phyloP scores from a whole-genome alignment of 2,113 vertebrate species.

The Cheirogaleus medius region DNA sequence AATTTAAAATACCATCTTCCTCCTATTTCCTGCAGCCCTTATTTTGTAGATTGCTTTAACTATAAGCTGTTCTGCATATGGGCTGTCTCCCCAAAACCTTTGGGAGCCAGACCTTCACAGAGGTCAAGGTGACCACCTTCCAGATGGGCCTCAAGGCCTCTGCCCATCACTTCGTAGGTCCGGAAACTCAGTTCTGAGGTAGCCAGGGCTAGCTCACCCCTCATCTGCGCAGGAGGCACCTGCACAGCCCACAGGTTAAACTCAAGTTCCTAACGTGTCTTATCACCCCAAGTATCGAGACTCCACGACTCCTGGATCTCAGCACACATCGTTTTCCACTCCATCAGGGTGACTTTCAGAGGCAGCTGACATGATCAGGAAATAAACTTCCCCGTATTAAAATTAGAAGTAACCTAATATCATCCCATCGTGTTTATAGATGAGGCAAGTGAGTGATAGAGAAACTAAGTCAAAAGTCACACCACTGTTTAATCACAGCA shows the following conservation, averaged over 20 bases:
- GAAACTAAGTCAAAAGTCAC: background rate
- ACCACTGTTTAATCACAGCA: background rate
- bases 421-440: background rate
- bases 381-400: background rate
- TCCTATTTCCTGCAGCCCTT: background rate
- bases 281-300: background rate
- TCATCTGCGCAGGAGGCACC: background rate
- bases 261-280: no score
- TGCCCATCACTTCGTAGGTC: background rate
- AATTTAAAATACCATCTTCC: background rate
- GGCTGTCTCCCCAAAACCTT: background rate
- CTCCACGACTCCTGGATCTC: background rate
- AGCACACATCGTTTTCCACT: background rate
- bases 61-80: background rate
- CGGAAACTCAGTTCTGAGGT: background rate
- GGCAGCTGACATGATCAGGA: background rate
- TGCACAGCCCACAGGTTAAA: no score
- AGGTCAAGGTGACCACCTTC: no score
- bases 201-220: background rate
- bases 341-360: background rate
- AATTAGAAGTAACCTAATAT: background rate
- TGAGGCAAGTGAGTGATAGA: background rate
- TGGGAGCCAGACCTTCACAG: background rate
- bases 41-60: background rate
- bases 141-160: background rate